Conservation (phyloP, 2,797 vertebrate species). For the Megaceryle alcyon region DNA sequence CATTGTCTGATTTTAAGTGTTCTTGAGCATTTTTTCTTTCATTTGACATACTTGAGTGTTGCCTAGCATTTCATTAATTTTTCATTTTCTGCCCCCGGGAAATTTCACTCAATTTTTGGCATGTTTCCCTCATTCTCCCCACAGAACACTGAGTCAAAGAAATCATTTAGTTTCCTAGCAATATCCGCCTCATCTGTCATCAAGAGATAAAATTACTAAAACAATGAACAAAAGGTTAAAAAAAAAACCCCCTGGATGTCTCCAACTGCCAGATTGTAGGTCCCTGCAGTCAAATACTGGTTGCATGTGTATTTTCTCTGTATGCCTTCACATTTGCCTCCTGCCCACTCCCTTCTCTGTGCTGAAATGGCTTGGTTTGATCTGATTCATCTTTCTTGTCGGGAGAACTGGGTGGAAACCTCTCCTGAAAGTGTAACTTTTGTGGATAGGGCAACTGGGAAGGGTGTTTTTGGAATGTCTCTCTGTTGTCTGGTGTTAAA, state of each 20-base stretch:
- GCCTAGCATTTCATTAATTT: constrained; percentile 67
- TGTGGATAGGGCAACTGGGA: not conserved
- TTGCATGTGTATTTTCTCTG: not conserved
- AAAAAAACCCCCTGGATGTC: constrained; percentile 26
- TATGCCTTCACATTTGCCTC: constrained; percentile 15
- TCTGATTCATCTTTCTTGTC: not conserved
- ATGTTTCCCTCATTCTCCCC: constrained; percentile 44
- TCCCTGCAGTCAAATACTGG: constrained; percentile 32
- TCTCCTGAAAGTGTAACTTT: constrained; percentile 8
- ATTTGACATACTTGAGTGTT: constrained; percentile 49
- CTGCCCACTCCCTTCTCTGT: not conserved
- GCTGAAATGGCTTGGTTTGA: not conserved
- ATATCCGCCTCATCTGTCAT: constrained; percentile 73
- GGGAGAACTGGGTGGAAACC: not conserved
- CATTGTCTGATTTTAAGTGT: constrained; percentile 28
- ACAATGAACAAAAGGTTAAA: constrained; percentile 66
- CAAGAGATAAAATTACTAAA: constrained; percentile 73
- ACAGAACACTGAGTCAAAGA: constrained; percentile 64
- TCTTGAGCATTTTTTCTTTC: constrained; percentile 6
- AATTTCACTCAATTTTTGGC: constrained; percentile 63
- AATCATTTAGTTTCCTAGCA: constrained; percentile 72
- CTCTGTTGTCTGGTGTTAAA: not conserved
- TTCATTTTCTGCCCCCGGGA: constrained; percentile 67
- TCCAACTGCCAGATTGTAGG: constrained; percentile 23
- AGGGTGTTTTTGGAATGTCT: not conserved